These are phyloP conservation scores for Platyrinchus mystaceus DNA, from an alignment of 2,797 vertebrate species.

Conservation along the genomic window DNA sequence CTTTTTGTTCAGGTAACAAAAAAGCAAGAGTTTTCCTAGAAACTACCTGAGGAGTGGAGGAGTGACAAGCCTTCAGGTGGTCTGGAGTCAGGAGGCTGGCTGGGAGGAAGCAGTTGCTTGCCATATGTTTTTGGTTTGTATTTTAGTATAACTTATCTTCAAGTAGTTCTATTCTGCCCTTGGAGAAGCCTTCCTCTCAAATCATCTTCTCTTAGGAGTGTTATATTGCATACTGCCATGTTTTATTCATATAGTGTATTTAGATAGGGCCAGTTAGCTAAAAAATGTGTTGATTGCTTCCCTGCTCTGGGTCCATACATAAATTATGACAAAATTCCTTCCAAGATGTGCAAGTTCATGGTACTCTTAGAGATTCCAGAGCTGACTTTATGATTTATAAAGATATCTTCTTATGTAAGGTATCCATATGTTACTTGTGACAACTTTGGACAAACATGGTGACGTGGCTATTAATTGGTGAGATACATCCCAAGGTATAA, in stretches of 20 bases:
- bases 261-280: background rate
- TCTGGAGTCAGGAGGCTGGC: too few relatives aligned
- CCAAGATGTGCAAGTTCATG: rapidly evolving
- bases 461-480: background rate
- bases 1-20: rapidly evolving
- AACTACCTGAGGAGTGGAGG: too few relatives aligned
- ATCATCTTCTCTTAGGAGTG: background rate
- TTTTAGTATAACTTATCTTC: background rate
- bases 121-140: background rate
- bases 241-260: background rate
- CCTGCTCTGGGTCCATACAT: background rate
- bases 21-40: rapidly evolving
- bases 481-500: rapidly evolving
- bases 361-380: background rate
- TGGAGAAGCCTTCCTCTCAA: background rate
- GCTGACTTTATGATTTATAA: background rate
- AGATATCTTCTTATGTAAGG: background rate
- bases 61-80: rapidly evolving
- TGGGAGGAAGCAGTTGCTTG: rapidly evolving
- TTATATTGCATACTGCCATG: rapidly evolving
- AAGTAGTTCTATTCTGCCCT: background rate
- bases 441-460: rapidly evolving
- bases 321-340: background rate
- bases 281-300: background rate
- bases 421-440: background rate